Conservation (phyloP, 2,888 invertebrate species). For the Calephelis perditalis region DNA sequence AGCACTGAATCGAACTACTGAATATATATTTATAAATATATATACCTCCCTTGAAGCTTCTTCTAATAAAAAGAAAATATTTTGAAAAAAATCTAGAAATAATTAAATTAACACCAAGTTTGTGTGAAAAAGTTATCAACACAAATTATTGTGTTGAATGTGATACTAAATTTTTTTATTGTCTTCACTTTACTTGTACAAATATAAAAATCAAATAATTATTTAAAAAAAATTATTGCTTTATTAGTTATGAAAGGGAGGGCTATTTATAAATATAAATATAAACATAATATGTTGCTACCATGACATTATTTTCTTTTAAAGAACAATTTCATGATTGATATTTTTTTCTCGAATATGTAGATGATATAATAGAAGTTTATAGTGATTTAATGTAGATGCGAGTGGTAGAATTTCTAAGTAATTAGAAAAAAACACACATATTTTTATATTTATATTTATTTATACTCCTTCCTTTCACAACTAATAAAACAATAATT, state of each 20-base stretch:
- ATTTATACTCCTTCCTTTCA: conserved; percentile 5
- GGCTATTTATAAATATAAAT: conserved; percentile 8
- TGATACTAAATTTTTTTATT: not conserved
- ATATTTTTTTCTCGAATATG: conserved; percentile 7
- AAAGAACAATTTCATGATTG: conserved; percentile 1
- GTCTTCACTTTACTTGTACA: not conserved
- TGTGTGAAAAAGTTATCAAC: no score
- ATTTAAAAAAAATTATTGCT: not conserved
- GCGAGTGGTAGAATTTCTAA: conserved; percentile 5
- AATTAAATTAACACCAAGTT: no score
- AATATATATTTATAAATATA: no score
- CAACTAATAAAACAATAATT: conserved; percentile 7
- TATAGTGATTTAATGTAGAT: not conserved
- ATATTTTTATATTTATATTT: conserved; percentile 5
- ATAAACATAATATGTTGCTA: not conserved
- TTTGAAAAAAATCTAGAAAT: not conserved
- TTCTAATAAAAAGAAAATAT: not conserved
- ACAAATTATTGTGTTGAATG: not conserved
- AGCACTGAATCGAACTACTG: not conserved
- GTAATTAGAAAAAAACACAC: conserved; percentile 1
- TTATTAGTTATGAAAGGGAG: conserved; percentile 8
- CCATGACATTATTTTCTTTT: not conserved
- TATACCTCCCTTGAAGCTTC: not conserved
- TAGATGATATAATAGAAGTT: not conserved
- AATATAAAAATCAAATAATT: not conserved